Evolutionary conservation across 2,888 invertebrate species (phyloP), one percentile per base, ranked within the genome.

Genomic region (Drosophila mulleri): DNA sequence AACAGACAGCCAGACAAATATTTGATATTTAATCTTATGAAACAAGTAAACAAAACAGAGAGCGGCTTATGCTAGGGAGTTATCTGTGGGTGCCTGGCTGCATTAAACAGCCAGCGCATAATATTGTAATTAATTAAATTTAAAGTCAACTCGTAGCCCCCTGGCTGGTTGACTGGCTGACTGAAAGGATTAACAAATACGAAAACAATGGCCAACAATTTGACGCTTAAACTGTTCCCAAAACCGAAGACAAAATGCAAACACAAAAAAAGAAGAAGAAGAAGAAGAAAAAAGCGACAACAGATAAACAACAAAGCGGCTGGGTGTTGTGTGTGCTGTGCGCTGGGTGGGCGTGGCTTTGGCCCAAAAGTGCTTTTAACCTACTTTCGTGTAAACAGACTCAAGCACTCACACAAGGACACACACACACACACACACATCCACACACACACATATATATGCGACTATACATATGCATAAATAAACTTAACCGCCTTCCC

Each of bases 111-210:
- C 60, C 71, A 75, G 69, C 75, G 82, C 81, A 86, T 88, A 74
- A 79, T 82, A 86, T 82, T 81, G 84, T 87, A 86, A 88, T 86
- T 86, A 88, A 88, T 86, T 86, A 80, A 88, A 88, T 88, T 88
- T 86, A 82, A 86, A 86, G 79, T 82, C 82, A 78, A 73, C 72
- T 69, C 64, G 39, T 35, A 39, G 47, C 47, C 26, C 26, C 7
- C 67, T 39, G 60, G 37, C 35, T 32, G 59, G 44, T 58, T 39
- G 57, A 56, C 66, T 50, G 59, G 23, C 37, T 41, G 60, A 53
- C 61, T 39, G 58, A 74, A 83, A 83, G 87, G 87, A 83, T 82
- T 78, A 83, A 82, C 76, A 81, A 68, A 78, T 72, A 68, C 62
- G 53, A 76, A 72, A 69, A 87, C 88, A 85, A 84, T 83, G 76